Base-by-base conservation (phyloP, 2,888 invertebrate species). In the Cremastinae sp. region DNA sequence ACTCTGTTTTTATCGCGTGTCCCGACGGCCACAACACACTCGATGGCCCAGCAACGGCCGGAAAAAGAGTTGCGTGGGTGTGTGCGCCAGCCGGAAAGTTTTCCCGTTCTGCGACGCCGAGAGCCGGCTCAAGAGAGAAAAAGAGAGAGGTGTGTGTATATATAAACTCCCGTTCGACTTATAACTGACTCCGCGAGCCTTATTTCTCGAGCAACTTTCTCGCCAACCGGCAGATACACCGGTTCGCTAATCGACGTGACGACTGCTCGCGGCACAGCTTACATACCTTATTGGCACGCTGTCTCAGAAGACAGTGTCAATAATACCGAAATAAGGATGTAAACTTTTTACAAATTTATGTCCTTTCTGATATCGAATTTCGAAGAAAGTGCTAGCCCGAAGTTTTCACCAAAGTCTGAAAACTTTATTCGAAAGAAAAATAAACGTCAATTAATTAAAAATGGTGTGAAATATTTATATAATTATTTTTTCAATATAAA, bases 201-300 rank as follows among this genome's bases (percentile, higher is more conserved):
- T 41, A 51, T 14, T 61, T 49, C 41, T 20, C 10, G 65, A 34
- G 34, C n/a, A n/a, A n/a, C n/a, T 62, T 49, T 4, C 58, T 58
- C 45, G 72, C 49, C 56, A 56, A 28, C 43, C 43, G 28, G 56
- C 49, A 38, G 47, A 38, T 56, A 47, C 49, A 61, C 41, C 34
- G 62, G 22, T 64, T 64, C 68, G 62, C 75, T 75, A 75, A 75
- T 69, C 68, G 64, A 43, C 62, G 58, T 53, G 18, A 59, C 58
- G 43, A 76, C 68, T 68, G 61, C 71, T 71, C 18, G 53, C 38
- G 28, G n/a, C n/a, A n/a, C n/a, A n/a, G n/a, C n/a, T n/a, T n/a
- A n/a, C n/a, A n/a, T n/a, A n/a, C n/a, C n/a, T n/a, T n/a, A n/a
- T n/a, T n/a, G n/a, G n/a, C n/a, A n/a, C n/a, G n/a, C n/a, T 62